Evolutionary conservation across 2,113 vertebrate genomes (phyloP), one percentile per base, ranked within the genome.

Genomic region (Melozone crissalis): DNA sequence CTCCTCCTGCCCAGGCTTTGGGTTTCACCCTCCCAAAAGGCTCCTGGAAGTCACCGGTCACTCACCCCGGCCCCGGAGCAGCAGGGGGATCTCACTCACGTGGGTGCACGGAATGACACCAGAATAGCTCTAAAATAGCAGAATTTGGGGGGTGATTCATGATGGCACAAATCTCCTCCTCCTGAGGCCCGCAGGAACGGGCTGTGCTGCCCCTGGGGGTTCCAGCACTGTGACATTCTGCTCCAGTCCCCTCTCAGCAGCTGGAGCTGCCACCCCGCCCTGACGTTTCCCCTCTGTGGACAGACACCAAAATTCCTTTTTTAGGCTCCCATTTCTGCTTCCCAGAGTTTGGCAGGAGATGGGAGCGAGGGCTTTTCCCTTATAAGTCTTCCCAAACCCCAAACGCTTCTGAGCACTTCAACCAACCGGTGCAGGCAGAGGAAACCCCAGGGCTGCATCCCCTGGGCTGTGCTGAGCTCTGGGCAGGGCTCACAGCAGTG

Each of bases 341-440:
- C 54, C 67, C 23, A 1, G 41, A 30, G 18, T 21, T 17, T 9
- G 52, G 71, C 35, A 68, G 47, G 63, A 30, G 54, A 18, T 2
- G 0, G 63, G 44, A 6, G 3, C 0, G 0, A 5, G 2, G 13
- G 1, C 67, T 80, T 73, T 88, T 59, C 67, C 88, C 75, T 93
- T 92, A 33, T 46, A 67, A 33, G 80, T 65, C 83, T 43, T n/a
- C 4, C 0, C 7, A 44, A 78, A 55, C 35, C 54, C 78, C 18
- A 17, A 23, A 46, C 0, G 27, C 4, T 26, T 44, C 21, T 15
- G 27, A 20, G 2, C 0, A 0, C 17, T 65, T 7, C 15, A 65
- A 19, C 7, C 4, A 4, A 1, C 1, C 23, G 2, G 0, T 3
- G 31, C 37, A 10, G 5, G 2, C 3, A 0, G 7, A 11, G 59